Conservation (phyloP, 2,888 invertebrate genomes). For the Vanessa cardui region DNA sequence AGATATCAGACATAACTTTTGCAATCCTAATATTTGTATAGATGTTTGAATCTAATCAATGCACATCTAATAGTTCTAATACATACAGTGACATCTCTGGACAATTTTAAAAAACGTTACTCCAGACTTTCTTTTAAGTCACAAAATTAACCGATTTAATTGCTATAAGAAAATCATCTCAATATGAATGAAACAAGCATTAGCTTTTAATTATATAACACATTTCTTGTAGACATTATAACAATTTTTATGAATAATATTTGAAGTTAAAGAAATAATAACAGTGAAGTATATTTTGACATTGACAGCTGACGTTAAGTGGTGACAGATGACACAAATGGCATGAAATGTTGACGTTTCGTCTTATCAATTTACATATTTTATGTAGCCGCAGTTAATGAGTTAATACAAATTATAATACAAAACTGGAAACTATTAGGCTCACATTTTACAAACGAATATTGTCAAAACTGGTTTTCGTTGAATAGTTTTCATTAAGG, state of each 20-base stretch:
- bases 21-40: no score
- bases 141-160: no score
- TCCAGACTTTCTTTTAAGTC: background rate
- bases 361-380: constrained; percentile 16
- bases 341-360: constrained; percentile 25
- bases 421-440: constrained; percentile 18
- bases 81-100: constrained; percentile 8
- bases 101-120: background rate
- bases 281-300: background rate
- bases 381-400: constrained; percentile 19
- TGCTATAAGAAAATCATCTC: no score
- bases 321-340: background rate
- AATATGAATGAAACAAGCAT: no score
- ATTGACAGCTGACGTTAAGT: constrained; percentile 11
- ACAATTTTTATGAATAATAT: background rate
- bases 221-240: no score
- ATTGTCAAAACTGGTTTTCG: constrained; percentile 51
- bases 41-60: no score
- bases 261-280: background rate
- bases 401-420: constrained; percentile 14
- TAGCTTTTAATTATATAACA: no score
- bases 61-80: background rate
- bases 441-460: constrained; percentile 17
- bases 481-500: constrained; percentile 23
- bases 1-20: no score